phyloP scores from a whole-genome alignment of 2,797 vertebrate species.

The Fundulus diaphanus region DNA sequence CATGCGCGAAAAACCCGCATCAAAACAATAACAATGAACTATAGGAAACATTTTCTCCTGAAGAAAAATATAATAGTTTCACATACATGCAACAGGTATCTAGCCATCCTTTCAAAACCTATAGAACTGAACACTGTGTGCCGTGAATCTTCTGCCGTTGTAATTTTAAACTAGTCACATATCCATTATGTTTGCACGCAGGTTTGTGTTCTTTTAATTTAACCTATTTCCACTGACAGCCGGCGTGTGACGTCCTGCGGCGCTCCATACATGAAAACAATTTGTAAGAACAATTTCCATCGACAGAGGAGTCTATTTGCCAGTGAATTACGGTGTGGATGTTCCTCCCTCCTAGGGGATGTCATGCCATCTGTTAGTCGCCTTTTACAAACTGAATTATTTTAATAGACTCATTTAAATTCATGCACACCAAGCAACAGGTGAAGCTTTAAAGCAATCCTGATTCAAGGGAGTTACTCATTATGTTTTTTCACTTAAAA shows the following conservation, averaged over 20 bases:
- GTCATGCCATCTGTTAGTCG: not conserved
- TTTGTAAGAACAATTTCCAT: conserved; percentile 4
- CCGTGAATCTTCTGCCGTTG: not conserved
- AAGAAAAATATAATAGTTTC: not conserved
- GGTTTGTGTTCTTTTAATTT: not conserved
- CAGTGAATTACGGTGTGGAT: not conserved
- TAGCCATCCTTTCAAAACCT: not conserved
- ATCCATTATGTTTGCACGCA: not conserved
- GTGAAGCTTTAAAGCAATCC: conserved; percentile 9
- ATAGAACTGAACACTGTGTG: not conserved
- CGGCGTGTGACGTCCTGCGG: not conserved
- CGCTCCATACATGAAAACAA: not conserved
- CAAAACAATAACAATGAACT: no score
- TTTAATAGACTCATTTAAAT: conserved; percentile 21
- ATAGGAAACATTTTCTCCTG: not conserved
- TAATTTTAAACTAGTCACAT: not conserved
- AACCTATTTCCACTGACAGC: conserved; percentile 3
- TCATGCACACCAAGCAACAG: conserved; percentile 5
- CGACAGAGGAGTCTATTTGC: conserved; percentile 8
- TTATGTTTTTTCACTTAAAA: conserved; percentile 29
- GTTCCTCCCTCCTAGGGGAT: conserved; percentile 4
- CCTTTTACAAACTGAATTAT: conserved; percentile 2
- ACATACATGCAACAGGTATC: not conserved
- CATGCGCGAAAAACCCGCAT: no score
- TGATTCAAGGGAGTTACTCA: conserved; percentile 33